Base-by-base conservation (phyloP, 2,888 invertebrate species). In the Hydropsyche betteni region DNA sequence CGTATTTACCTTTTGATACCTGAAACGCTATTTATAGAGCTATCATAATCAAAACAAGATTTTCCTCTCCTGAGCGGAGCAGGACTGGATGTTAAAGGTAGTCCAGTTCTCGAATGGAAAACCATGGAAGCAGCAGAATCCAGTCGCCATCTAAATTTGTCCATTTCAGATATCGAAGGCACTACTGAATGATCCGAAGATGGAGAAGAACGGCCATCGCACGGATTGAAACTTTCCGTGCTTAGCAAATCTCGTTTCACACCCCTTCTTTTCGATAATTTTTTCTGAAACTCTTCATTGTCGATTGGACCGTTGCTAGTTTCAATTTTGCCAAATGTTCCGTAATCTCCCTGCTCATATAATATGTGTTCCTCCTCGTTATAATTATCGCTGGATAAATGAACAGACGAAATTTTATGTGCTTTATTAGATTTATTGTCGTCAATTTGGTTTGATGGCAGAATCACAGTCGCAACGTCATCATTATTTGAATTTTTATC, bases 61-160 rank as follows among this genome's bases (percentile, higher is more conserved):
- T 91, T 92, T 2, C 94, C 93, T 71, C 92, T 88, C 64, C 94
- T 86, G 78, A 94, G 84, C 0, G 96, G 96, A 1, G 95, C 96
- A 0, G 96, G 96, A 83, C 94, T 95, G 52, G 95, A 95, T 0
- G 94, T 94, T 64, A 95, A 85, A 0, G 95, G 95, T 72, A 95
- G 86, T 0, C 95, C 95, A 12, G 94, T 94, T 80, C 91, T 88
- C 38, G 91, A 89, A 83, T 94, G 94, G 83, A 95, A 95, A 80
- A 95, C 92, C 91, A 94, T 93, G 0, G 91, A 92, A 0, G 94
- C 92, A 0, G 94, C 94, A 69, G 91, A 93, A 81, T 92, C 93
- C 81, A 95, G 86, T 44, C 92, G 90, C 82, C 91, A 90, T 7
- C 93, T 86, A 82, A 94, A 94, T 79, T 90, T 88, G 74, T 91